Base-by-base conservation (phyloP, 1,140 invertebrate species). In the Leptinotarsa undecemlineata region DNA sequence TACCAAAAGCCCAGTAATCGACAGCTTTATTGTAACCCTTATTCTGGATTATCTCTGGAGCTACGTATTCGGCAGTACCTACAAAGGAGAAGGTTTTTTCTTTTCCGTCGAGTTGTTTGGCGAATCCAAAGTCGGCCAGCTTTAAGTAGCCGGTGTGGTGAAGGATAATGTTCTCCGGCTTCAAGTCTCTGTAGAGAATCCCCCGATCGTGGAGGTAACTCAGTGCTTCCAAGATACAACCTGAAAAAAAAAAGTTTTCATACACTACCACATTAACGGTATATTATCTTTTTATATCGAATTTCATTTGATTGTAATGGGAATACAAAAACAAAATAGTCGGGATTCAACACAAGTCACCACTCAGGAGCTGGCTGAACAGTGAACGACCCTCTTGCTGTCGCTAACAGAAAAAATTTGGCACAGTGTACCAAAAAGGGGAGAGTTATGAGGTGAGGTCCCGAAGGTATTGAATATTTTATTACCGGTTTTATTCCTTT, bases 111-210 rank as follows among this genome's bases (percentile, higher is more conserved):
- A 98, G 88, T 77, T 92, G 90, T 86, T 99, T 99, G 11, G 97
- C 96, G 85, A 99, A 99, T n/a, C 97, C 97, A 87, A 99, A 99
- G 86, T 99, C 98, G 26, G 98, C 96, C 93, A 98, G 85, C 90
- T 98, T 98, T 23, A 98, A 90, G 82, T 97, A 98, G 72, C 97
- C 97, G 70, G 90, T 88, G 61, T 89, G 88, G 81, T 96, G 94
- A 1, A 98, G 86, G 87, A 98, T 92, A 60, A 98, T 87, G 85
- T 98, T 98, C 87, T 98, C 96, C 1, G 96, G 97, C 84, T 99
- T 98, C 15, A 99, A 89, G 87, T 98, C 97, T 80, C 96, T 88
- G 84, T 97, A 98, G 74, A 98, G 93, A 71, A 98, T 95, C 72
- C 94, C 91, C 79, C 92, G 90, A 4, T 90, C 88, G 81, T 99